Base-by-base conservation (phyloP, 2,113 vertebrate genomes). In the Varanus salvator region DNA sequence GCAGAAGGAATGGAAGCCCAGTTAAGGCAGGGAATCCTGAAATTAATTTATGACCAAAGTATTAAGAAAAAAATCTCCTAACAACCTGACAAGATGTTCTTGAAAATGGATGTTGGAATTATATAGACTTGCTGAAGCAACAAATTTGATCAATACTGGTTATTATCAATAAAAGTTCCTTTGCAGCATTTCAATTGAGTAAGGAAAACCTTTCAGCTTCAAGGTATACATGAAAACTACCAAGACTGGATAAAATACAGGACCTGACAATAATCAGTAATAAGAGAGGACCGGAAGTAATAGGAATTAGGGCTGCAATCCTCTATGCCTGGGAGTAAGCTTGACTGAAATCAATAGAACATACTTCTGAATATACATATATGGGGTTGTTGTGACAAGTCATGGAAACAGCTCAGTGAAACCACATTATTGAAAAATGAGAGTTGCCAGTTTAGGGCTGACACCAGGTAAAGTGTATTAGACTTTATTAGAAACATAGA, bases 61-160 rank as follows among this genome's bases (percentile, higher is more conserved):
- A 93, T 84, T 44, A 91, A 93, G 3, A 93, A 91, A 12, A 57
- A 60, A 44, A 44, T 44, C 38, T 14, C 50, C 4, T 2, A 83
- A 44, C 21, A 27, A 66, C 66, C 29, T 77, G 52, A 87, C 72
- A 90, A 92, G 12, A 25, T 87, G 86, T 90, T 94, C 38, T 29
- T 8, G 89, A 25, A 76, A 81, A 68, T 91, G 93, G 93, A 89
- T 90, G 92, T 4, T 91, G 74, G 92, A 94, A 90, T 92, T 69
- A 76, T 31, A 80, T 4, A 52, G 38, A 91, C 91, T 93, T 94
- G 85, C n/a, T 81, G 29, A 91, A 76, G 87, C 3, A 92, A 89
- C 94, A 89, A 90, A 89, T 68, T 87, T 90, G 52, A 91, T 93
- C 92, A 91, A 94, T 89, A 66, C 19, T 92, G 69, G 1, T 96